These are phyloP conservation scores for Chondrosia reniformis DNA, from an alignment of 37 sponge, comb jelly and placozoan species.

Conservation along the genomic window DNA sequence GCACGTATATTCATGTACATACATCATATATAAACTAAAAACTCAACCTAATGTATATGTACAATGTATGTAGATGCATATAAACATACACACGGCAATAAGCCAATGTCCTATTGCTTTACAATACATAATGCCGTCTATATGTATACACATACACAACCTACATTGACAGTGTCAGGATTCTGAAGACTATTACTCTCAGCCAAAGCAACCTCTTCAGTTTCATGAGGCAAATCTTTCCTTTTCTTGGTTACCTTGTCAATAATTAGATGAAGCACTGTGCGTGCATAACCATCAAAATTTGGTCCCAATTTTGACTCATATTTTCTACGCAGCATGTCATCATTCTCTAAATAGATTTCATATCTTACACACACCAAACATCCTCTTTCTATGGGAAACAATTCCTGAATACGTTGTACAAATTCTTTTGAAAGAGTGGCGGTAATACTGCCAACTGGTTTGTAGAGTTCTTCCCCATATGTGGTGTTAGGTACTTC, in stretches of 20 bases:
- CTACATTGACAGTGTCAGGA: too few species aligned
- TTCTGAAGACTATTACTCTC: too few species aligned
- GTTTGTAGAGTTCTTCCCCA: conserved; percentile 36
- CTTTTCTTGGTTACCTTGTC: not conserved
- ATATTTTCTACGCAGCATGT: too few species aligned
- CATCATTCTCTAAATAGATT: not conserved
- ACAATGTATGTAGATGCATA: too few species aligned
- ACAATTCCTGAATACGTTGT: conserved; percentile 14
- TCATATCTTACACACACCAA: conserved; percentile 67
- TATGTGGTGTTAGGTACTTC: conserved; percentile 1
- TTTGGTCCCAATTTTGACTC: too few species aligned
- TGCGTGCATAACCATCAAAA: conserved; percentile 20
- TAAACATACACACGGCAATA: too few species aligned
- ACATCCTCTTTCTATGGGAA: conserved; percentile 41
- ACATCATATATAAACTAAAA: too few species aligned
- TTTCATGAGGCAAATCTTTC: not conserved
- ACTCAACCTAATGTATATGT: too few species aligned
- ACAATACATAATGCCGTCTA: too few species aligned
- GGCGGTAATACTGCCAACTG: not conserved
- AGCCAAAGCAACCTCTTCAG: not conserved
- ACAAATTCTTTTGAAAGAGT: conserved; percentile 18
- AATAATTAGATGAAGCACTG: conserved; percentile 64
- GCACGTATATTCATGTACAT: too few species aligned
- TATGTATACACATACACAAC: too few species aligned
- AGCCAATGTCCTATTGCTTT: too few species aligned